A percentile compares a stretch with the other conserved stretches of the same genome.
Evolutionary conservation across 1,140 invertebrate genomes (phyloP).

Genomic region (Bombus haemorrhoidalis): DNA sequence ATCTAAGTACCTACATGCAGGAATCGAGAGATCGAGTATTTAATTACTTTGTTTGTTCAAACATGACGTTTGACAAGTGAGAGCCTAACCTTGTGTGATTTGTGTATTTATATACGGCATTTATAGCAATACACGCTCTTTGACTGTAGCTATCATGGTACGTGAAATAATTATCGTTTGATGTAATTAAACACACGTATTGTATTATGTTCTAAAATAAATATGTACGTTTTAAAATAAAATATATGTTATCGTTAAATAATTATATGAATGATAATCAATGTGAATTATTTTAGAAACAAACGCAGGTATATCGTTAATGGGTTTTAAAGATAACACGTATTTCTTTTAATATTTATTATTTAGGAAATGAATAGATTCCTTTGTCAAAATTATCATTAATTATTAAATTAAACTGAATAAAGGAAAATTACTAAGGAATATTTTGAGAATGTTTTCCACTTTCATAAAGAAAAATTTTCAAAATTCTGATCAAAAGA

Average conservation of each 20-base stretch:
- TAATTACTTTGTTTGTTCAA: constrained; percentile 31
- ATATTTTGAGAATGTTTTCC: not conserved
- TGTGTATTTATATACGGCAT: constrained; percentile 52
- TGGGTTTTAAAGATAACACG: not conserved
- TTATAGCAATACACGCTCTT: constrained; percentile 32
- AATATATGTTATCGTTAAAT: not conserved
- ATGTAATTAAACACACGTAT: not conserved
- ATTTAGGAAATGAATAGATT: not conserved
- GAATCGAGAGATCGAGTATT: not conserved
- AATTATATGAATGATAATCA: not conserved
- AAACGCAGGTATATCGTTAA: not conserved
- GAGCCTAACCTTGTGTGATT: constrained; percentile 48
- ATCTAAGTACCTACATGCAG: not conserved
- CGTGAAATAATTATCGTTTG: not conserved
- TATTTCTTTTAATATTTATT: not conserved
- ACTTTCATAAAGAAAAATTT: not conserved
- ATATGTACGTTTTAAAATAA: not conserved
- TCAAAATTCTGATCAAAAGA: not conserved
- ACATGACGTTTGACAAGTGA: constrained; percentile 61
- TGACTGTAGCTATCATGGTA: constrained; percentile 51
- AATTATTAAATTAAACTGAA: not conserved
- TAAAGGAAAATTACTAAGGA: not conserved
- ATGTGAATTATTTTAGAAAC: not conserved
- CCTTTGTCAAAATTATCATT: not conserved
- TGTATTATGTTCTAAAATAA: not conserved